Evolutionary conservation across 2,888 invertebrate genomes (phyloP), one percentile per base, ranked within the genome.

Genomic region (Polyommatus iphigenia): DNA sequence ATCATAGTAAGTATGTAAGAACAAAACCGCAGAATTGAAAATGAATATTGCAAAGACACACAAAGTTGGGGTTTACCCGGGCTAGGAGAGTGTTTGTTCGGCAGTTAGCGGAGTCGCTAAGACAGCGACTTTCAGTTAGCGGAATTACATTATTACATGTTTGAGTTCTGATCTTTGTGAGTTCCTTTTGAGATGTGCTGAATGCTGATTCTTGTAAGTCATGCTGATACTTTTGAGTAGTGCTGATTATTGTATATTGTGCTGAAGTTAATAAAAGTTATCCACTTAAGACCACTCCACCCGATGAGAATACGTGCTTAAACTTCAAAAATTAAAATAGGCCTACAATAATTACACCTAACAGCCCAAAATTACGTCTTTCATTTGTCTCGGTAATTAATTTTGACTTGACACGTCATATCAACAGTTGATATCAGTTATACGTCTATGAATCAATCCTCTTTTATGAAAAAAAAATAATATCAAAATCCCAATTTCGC

Each of bases 41-140:
- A 67, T 67, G 67, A 67, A 67, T 32, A 67, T 29, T 29, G 15
- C 29, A 67, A 67, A 67, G 29, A 29, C 29, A 29, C 67, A 32
- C 67, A 67, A 67, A 67, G 62, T 67, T 32, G 29, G 20, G 67
- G 29, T 32, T 24, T 13, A 10, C 24, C 10, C 13, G 24, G 24
- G 24, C 24, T 29, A 24, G 15, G 24, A 13, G 13, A 62, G 29
- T 67, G 67, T 67, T 32, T 67, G 67, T 32, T 67, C 15, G 0
- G 15, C 29, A 67, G 67, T 67, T 67, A 29, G 67, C 67, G 24
- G 13, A 67, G 67, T 67, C 62, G 62, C 67, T 18, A 67, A 67
- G 67, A 6, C 67, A 32, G 67, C 67, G 67, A 67, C 29, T 15
- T 32, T 24, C 29, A 67, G 67, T 67, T 62, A 24, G 62, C 67